Evolutionary conservation across 2,113 vertebrate genomes (phyloP), one percentile per base, ranked within the genome.

Genomic region (Tachysurus vachellii): DNA sequence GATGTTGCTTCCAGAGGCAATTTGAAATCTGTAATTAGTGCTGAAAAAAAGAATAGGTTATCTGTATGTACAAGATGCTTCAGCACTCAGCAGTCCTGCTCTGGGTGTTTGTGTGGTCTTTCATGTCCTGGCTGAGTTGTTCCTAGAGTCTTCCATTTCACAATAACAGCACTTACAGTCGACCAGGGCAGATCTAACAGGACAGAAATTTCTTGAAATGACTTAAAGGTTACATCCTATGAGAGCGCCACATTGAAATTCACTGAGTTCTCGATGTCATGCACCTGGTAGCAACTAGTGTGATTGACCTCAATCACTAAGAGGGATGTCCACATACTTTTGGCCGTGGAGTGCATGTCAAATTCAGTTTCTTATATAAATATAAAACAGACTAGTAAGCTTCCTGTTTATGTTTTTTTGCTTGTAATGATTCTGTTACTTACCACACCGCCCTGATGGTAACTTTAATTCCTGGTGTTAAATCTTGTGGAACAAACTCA

Each of bases 361-460:
- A 5, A 80, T 36, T 57, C 31, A 81, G 56, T 11, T 81, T 21
- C 23, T 42, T 42, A 42, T 14, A 57, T 36, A 36, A 36, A 80
- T 56, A 21, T 80, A 17, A 17, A 77, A 53, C 23, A 13, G 26
- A 44, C 9, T 3, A 50, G 44, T 31, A 80, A 80, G 77, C 4
- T 21, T 57, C 28, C 28, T 21, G 19, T 54, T 16, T 56, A 10
- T 80, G 19, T 12, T 16, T 81, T 36, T 73, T 79, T 62, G 64
- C 44, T 50, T 68, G 54, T 68, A 68, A 62, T 26, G 53, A 57
- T 57, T 47, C 26, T 68, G 28, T 54, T 83, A 91, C 96, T 93
- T 96, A 99, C 98, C 98, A 99, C 91, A 99, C 96, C 3, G 98
- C 97, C 91, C 98, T 94, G 94, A 99, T 99, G 94, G 97, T 97